These are phyloP conservation scores for Melanostoma mellinum DNA, from an alignment of 2,888 invertebrate genomes.

Conservation along the genomic window DNA sequence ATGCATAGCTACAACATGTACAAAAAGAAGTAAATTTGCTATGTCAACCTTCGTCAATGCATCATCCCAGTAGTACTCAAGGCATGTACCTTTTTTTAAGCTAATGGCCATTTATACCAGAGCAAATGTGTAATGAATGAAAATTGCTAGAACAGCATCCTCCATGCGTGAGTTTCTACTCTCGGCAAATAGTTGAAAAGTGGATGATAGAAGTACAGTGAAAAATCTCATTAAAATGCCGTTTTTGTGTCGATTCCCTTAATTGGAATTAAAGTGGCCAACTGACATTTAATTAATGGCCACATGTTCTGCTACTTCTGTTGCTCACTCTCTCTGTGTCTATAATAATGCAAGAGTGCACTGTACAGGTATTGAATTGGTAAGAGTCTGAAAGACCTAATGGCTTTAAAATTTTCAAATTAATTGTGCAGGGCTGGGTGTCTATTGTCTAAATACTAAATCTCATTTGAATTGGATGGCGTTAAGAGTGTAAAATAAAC, in stretches of 20 bases:
- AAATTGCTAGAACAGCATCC: conserved; percentile 40
- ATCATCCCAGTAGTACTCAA: conserved; percentile 37
- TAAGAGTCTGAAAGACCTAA: background rate
- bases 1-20: too few species aligned
- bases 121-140: conserved; percentile 39
- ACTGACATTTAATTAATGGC: conserved; percentile 66
- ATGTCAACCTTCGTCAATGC: conserved; percentile 14
- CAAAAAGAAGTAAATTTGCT: background rate
- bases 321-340: background rate
- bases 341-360: background rate
- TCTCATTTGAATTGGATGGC: conserved; percentile 26
- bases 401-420: conserved; percentile 37
- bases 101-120: conserved; percentile 37
- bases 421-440: conserved; percentile 37
- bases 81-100: conserved; percentile 20
- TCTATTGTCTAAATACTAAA: too few species aligned
- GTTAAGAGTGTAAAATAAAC: background rate
- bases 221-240: conserved; percentile 52
- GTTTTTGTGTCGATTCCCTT: conserved; percentile 56
- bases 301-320: conserved; percentile 19
- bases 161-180: conserved; percentile 31
- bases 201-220: conserved; percentile 9
- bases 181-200: conserved; percentile 29
- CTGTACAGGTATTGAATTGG: background rate
- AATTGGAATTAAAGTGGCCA: conserved; percentile 63